phyloP scores from a whole-genome alignment of 2,888 invertebrate genomes.

The Terebella lapidaria region DNA sequence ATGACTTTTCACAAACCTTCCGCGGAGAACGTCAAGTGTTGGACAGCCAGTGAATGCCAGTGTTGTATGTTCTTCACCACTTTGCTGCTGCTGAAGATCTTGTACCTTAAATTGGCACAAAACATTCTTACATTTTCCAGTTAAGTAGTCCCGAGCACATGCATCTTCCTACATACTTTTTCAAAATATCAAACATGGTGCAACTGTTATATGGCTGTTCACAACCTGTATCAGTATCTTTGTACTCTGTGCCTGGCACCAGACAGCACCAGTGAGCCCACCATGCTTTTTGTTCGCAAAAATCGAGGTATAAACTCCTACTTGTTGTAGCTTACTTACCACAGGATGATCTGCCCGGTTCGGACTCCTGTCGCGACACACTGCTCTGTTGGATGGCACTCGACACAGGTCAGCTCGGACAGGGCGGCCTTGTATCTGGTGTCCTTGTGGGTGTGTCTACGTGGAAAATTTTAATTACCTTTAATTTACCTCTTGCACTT shows the following conservation, averaged over 20 bases:
- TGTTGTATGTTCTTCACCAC: slow-evolving; percentile 11
- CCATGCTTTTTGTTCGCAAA: not conserved
- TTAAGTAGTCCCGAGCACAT: no score
- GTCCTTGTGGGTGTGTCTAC: no score
- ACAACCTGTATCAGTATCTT: no score
- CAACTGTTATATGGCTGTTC: no score
- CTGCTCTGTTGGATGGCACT: slow-evolving; percentile 65
- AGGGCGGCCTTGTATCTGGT: no score
- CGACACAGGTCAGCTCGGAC: slow-evolving; percentile 57
- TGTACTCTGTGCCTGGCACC: no score
- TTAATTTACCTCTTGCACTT: no score
- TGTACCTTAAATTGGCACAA: not conserved
- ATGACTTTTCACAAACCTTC: slow-evolving; percentile 47
- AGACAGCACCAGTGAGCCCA: not conserved
- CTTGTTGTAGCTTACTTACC: slow-evolving; percentile 16
- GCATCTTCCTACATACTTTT: no score
- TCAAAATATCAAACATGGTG: no score
- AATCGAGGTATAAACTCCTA: no score
- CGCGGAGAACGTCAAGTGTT: slow-evolving; percentile 64
- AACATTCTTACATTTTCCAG: not conserved
- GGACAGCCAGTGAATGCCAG: slow-evolving; percentile 70
- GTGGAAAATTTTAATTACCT: no score
- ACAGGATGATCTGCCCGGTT: slow-evolving; percentile 55
- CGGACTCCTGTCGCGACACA: slow-evolving; percentile 67
- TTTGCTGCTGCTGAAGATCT: slow-evolving; percentile 25